Evolutionary conservation across 1,140 invertebrate genomes (phyloP), one percentile per base, ranked within the genome.

Genomic region (Adelges cooleyi): DNA sequence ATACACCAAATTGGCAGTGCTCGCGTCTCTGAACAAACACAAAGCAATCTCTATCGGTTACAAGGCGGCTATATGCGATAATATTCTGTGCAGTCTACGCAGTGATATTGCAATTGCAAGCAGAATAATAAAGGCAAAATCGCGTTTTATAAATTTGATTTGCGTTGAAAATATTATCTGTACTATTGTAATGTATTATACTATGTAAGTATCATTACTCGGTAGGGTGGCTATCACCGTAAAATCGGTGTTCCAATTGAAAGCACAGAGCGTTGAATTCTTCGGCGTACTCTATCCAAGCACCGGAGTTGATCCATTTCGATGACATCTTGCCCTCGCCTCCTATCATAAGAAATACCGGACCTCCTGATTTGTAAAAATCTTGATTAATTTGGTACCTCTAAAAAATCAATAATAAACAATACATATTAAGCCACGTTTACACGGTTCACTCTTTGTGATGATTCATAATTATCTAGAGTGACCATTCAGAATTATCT

Each of bases 171-270:
- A n/a, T n/a, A n/a, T n/a, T n/a, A n/a, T n/a, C n/a, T n/a, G n/a
- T n/a, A n/a, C n/a, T n/a, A n/a, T n/a, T n/a, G n/a, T n/a, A n/a
- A n/a, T n/a, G n/a, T n/a, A n/a, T n/a, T n/a, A n/a, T n/a, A n/a
- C n/a, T n/a, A 48, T 17, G 6, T 8, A 22, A 23, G 25, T 9
- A 5, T 23, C 65, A 65, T 76, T 80, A 88, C 86, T 71, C 66
- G 13, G 89, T 92, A 4, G 94, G 94, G 71, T 86, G 87, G 76
- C 90, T 95, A 75, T 91, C 83, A 66, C 94, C 94, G 81, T 97
- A 97, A 76, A 82, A 97, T 62, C 93, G 81, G 77, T 98, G 94
- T 74, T 97, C 94, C 23, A 97, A 69, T 74, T 86, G 83, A 42
- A 96, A 86, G 67, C 87, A 89, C 2, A 93, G 74, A 0, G 93